phyloP scores from a whole-genome alignment of 2,797 vertebrate genomes.

The Parotocinclus haroldoi region DNA sequence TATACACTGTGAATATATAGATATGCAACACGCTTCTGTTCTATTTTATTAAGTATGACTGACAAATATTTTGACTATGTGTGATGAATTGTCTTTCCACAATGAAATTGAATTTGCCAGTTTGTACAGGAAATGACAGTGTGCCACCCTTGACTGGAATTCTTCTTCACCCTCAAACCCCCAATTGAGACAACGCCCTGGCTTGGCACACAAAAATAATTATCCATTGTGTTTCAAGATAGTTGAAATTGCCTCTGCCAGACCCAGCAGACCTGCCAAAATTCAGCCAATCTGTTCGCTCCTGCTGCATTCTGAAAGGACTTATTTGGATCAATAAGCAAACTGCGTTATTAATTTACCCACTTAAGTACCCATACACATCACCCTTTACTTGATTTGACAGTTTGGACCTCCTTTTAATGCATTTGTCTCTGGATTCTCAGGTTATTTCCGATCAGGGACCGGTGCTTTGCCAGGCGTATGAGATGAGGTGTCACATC shows the following conservation, averaged over 20 bases:
- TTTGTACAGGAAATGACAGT: slow-evolving; percentile 4
- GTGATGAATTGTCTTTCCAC: background rate
- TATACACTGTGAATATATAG: too few relatives aligned
- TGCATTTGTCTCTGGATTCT: background rate
- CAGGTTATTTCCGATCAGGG: slow-evolving; percentile 12
- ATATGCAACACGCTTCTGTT: too few relatives aligned
- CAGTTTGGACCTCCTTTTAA: slow-evolving; percentile 12
- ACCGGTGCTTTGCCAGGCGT: slow-evolving; percentile 18
- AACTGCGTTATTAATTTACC: slow-evolving; percentile 35
- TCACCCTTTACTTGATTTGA: slow-evolving; percentile 38
- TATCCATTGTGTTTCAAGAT: slow-evolving; percentile 29
- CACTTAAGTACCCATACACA: slow-evolving; percentile 18
- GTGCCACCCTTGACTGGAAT: slow-evolving; percentile 18
- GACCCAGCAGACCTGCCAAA: slow-evolving; percentile 21
- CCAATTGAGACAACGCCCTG: background rate
- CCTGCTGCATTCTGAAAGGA: slow-evolving; percentile 32
- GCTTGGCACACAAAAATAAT: slow-evolving; percentile 36
- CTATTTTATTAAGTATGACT: too few relatives aligned
- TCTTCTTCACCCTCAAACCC: slow-evolving; percentile 2
- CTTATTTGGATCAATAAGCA: slow-evolving; percentile 35
- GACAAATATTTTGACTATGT: too few relatives aligned
- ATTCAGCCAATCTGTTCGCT: slow-evolving; percentile 15
- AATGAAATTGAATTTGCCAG: background rate
- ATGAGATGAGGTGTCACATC: slow-evolving; percentile 31
- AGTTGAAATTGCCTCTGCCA: slow-evolving; percentile 15